Percentiles rank a stretch among this genome's conserved stretches.
These are phyloP conservation scores for Antitype chi DNA, from an alignment of 2,888 invertebrate genomes.

Conservation along the genomic window DNA sequence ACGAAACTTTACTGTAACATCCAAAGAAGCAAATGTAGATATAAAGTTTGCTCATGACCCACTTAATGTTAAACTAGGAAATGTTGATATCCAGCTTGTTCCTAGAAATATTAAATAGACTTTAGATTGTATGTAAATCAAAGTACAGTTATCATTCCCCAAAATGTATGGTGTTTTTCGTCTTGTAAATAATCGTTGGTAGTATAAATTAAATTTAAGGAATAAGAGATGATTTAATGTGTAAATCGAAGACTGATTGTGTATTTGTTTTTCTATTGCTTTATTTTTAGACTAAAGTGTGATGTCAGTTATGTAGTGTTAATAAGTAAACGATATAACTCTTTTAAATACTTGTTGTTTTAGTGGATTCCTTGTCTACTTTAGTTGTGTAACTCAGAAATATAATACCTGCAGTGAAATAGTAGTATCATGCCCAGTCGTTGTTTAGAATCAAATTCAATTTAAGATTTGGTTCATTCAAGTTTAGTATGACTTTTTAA, in stretches of 20 bases:
- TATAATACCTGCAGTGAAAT: neutral
- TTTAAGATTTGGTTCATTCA: neutral
- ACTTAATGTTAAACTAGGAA: constrained; percentile 70
- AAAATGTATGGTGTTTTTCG: neutral
- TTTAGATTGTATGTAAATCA: neutral
- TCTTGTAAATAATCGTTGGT: neutral
- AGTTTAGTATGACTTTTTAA: neutral
- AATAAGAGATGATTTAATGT: neutral
- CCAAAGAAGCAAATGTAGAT: constrained; percentile 61
- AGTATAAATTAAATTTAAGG: neutral
- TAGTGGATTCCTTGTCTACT: neutral
- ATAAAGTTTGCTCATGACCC: constrained; percentile 69
- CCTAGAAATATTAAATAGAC: constrained; percentile 55
- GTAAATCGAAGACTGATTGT: neutral
- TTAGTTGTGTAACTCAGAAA: neutral
- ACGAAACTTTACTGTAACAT: constrained; percentile 70
- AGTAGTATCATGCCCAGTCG: neutral
- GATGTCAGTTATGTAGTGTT: neutral
- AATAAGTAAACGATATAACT: neutral
- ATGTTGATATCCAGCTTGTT: constrained; percentile 71
- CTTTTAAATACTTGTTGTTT: constrained; percentile 5
- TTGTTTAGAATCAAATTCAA: neutral
- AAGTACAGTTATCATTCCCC: neutral
- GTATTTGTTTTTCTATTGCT: neutral
- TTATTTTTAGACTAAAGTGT: neutral